Base-by-base conservation (phyloP, 2,888 invertebrate species). In the Chrysotoxum bicinctum region DNA sequence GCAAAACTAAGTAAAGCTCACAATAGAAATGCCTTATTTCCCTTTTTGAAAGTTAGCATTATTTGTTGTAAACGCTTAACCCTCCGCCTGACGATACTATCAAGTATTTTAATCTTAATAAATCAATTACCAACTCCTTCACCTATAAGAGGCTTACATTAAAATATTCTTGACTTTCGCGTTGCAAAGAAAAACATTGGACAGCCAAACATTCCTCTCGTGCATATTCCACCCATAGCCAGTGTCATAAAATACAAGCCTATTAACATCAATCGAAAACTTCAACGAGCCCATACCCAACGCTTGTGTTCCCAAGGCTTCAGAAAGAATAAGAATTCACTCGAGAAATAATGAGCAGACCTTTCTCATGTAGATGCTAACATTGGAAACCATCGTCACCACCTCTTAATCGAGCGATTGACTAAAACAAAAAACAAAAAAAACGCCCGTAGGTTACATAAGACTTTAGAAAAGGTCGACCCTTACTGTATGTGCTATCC, bases 381-480 rank as follows among this genome's bases (percentile, higher is more conserved):
- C 72, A 81, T 73, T 68, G 62, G 58, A 81, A 85, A 50, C 45
- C 68, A 62, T 73, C 76, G 76, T 80, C 76, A 68, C 76, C 72
- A 85, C 76, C 76, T 81, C 76, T 56, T 37, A 35, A 19, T 48
- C 21, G 32, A 66, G 35, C 19, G 35, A 62, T 30, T 43, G 58
- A 19, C 32, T 35, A 32, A 9, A 26, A 50, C n/a, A 52, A 8
- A 8, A 19, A 70, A 52, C 19, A 50, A 30, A 45, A 9, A n/a
- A 19, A 72, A 54, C 66, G 62, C 76, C 81, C 62, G 76, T 76
- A 77, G 85, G 81, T 77, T 81, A 81, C 70, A 76, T 43, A 64
- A 32, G 16, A 62, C 68, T 23, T 52, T 14, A 75, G n/a, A 73
- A 77, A 77, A 85, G 85, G 85, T 85, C 73, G 76, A 85, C 81